phyloP scores from a whole-genome alignment of 37 sponge, comb jelly and placozoan genomes.

The Spongia lamella region DNA sequence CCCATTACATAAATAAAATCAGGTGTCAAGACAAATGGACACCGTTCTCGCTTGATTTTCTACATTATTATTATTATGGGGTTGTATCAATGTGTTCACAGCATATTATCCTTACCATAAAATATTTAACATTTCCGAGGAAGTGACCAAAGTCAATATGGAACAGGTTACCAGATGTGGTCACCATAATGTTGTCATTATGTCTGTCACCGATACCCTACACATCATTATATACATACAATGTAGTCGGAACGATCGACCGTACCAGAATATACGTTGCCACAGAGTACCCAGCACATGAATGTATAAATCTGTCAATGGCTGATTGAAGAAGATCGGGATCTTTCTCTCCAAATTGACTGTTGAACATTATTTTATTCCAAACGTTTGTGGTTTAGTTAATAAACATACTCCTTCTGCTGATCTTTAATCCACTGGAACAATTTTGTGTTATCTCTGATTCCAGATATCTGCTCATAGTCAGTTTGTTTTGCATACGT shows the following conservation, averaged over 20 bases:
- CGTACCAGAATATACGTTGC: slow-evolving; percentile 87
- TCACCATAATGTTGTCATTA: slow-evolving; percentile 96
- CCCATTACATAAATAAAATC: slow-evolving; percentile 88
- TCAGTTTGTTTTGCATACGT: background rate
- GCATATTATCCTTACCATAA: slow-evolving; percentile 46
- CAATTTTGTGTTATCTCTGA: slow-evolving; percentile 56
- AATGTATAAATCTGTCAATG: slow-evolving; percentile 63
- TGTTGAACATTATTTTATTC: slow-evolving; percentile 1
- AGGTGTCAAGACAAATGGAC: slow-evolving; percentile 85
- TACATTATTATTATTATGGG: slow-evolving; percentile 1
- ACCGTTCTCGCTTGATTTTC: slow-evolving; percentile 76
- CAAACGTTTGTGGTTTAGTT: background rate
- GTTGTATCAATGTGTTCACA: too few relatives aligned
- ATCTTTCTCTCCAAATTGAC: slow-evolving; percentile 65
- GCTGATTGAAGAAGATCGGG: slow-evolving; percentile 63
- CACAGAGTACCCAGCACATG: slow-evolving; percentile 93
- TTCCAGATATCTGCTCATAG: slow-evolving; percentile 48
- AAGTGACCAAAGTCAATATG: slow-evolving; percentile 99
- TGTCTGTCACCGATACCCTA: slow-evolving; percentile 92
- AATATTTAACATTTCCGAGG: slow-evolving; percentile 92
- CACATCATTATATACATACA: background rate
- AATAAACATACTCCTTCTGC: slow-evolving; percentile 54
- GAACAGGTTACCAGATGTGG: slow-evolving; percentile 86
- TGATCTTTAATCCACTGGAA: slow-evolving; percentile 67
- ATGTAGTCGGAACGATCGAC: background rate